Percentiles rank a stretch among this genome's conserved stretches.
Conservation (phyloP, 2,797 vertebrate genomes). For the Carapus acus region DNA sequence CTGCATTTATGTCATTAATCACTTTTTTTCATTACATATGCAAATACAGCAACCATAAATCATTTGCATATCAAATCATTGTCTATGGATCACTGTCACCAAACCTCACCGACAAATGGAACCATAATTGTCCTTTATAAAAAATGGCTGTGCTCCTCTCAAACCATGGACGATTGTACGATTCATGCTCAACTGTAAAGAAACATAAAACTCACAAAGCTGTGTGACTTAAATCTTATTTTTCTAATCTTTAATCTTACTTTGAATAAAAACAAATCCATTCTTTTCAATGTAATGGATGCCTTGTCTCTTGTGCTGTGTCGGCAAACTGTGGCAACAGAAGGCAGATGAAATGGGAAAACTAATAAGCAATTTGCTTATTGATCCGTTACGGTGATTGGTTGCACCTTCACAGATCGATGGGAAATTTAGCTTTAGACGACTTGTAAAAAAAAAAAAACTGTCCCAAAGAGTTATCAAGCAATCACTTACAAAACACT, state of each 20-base stretch:
- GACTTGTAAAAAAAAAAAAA: not conserved
- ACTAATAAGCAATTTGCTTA: conserved; percentile 20
- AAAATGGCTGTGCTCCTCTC: conserved; percentile 41
- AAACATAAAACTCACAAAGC: conserved; percentile 18
- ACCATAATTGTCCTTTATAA: no score
- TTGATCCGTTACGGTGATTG: conserved; percentile 31
- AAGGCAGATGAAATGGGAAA: conserved; percentile 24
- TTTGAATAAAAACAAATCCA: conserved; percentile 2
- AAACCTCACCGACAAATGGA: conserved; percentile 29
- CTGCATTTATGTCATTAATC: conserved; percentile 48
- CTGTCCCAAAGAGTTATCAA: not conserved
- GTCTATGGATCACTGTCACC: conserved; percentile 8
- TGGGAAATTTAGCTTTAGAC: not conserved
- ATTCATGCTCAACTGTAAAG: conserved; percentile 47
- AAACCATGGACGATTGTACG: conserved; percentile 30
- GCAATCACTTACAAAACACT: conserved; percentile 1
- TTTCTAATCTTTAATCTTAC: conserved; percentile 6
- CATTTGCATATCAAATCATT: conserved; percentile 30
- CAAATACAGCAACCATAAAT: conserved; percentile 35
- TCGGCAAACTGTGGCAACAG: not conserved
- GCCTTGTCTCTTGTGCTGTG: conserved; percentile 19
- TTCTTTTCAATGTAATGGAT: conserved; percentile 16
- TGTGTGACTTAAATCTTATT: not conserved
- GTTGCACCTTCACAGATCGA: conserved; percentile 1
- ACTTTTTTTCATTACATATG: conserved; percentile 33